Evolutionary conservation across 1,140 invertebrate species (phyloP), one percentile per base, ranked within the genome.

Genomic region (Littorina saxatilis): DNA sequence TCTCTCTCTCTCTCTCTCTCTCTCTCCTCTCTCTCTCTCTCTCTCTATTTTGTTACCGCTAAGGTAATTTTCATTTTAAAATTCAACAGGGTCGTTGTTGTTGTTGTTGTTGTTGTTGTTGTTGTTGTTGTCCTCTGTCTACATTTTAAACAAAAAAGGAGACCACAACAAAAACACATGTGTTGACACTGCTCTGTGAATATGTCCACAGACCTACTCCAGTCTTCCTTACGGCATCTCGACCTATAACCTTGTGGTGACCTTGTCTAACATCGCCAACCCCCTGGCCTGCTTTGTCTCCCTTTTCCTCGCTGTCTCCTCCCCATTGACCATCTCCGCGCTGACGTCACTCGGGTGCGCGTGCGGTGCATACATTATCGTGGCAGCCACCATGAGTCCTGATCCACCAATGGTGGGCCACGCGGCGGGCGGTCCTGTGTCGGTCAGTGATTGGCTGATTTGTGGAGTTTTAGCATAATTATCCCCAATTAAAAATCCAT

Each of bases 191-290:
- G n/a, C n/a, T n/a, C 43, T 17, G 43, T 47, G 43, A 47, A 35
- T 11, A 15, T 72, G 20, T 40, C 13, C 61, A 27, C 96, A 98
- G 89, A 95, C 96, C 0, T 98, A 96, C 90, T 96, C 97, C 2
- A 96, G 95, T 91, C 93, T 97, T 77, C 97, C 97, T 0, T 98
- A 98, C 90, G 97, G 97, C 4, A 95, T 94, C 39, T 40, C 87
- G 11, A 95, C 95, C 0, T 98, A 97, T 92, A 97, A 98, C 91
- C 93, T 97, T 85, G 94, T 96, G 7, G 95, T 96, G 27, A 96
- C 96, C 11, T 92, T 98, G 40, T 94, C 95, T 27, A 95, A 95
- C 15, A 96, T 98, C 92, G 96, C 96, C 32, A 96, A 96, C 92
- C 97, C 97, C 15, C 87, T 95, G 29, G 96, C 96, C 29, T 97